phyloP scores from a whole-genome alignment of 1,140 invertebrate species.

The Mycetomoellerius zeteki region DNA sequence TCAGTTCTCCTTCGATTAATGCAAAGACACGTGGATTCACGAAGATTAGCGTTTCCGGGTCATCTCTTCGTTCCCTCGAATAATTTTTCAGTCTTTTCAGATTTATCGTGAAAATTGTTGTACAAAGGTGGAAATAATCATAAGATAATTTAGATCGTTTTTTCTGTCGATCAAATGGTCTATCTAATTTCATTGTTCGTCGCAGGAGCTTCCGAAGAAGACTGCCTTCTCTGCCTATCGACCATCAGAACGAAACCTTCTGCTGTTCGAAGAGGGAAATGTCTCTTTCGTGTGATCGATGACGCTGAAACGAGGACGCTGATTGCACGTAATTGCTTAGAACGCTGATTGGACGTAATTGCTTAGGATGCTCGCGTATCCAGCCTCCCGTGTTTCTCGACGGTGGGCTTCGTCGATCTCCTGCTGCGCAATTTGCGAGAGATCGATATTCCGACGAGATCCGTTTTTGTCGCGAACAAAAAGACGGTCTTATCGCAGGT shows the following conservation, averaged over 20 bases:
- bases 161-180: background rate
- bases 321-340: constrained; percentile 40
- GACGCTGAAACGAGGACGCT: constrained; percentile 38
- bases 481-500: background rate
- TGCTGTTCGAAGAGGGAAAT: background rate
- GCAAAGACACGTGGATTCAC: background rate
- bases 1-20: constrained; percentile 12
- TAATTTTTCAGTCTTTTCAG: constrained; percentile 18
- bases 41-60: background rate
- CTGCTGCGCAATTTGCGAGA: constrained; percentile 31
- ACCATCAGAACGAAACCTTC: background rate
- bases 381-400: constrained; percentile 17
- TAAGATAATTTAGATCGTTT: constrained; percentile 15
- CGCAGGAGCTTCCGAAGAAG: constrained; percentile 11
- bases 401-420: constrained; percentile 40
- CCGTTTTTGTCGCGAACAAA: background rate
- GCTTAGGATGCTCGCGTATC: constrained; percentile 31
- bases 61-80: background rate
- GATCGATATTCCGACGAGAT: constrained; percentile 30
- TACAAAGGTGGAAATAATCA: background rate
- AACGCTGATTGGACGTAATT: constrained; percentile 36
- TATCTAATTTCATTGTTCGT: constrained; percentile 25
- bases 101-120: constrained; percentile 31
- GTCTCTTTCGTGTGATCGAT: constrained; percentile 34
- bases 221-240: background rate